Conservation (phyloP, 2,888 invertebrate genomes). For the Trachelus troglodyta region DNA sequence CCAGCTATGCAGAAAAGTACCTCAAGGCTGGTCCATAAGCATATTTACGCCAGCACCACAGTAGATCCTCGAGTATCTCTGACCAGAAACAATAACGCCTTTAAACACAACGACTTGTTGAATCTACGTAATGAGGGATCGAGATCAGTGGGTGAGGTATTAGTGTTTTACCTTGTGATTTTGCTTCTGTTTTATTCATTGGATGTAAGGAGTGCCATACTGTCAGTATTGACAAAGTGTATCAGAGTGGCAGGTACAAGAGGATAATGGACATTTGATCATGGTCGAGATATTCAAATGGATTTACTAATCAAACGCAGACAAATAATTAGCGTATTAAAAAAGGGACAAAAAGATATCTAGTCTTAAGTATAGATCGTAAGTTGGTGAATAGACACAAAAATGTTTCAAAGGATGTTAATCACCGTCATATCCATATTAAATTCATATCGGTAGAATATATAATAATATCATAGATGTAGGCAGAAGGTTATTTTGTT, state of each 20-base stretch:
- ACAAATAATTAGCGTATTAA: conserved; percentile 63
- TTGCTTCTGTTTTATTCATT: not conserved
- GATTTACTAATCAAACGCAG: conserved; percentile 57
- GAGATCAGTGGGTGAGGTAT: not conserved
- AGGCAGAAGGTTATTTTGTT: not conserved
- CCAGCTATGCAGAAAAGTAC: conserved; percentile 57
- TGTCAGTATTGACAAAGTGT: not conserved
- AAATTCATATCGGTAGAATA: conserved; percentile 32
- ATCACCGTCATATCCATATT: conserved; percentile 25
- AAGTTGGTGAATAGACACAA: not conserved
- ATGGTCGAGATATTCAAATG: not conserved
- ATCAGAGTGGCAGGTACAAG: not conserved
- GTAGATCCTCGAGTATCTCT: conserved; percentile 49
- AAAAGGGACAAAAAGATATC: conserved; percentile 37
- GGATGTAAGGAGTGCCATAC: not conserved
- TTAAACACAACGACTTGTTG: conserved; percentile 50
- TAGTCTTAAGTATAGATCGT: not conserved
- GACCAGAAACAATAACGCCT: conserved; percentile 54
- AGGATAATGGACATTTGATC: not conserved
- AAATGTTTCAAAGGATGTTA: not conserved
- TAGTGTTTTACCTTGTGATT: not conserved
- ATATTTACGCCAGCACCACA: conserved; percentile 48
- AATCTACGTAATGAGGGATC: conserved; percentile 20
- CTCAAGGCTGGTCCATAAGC: conserved; percentile 45
- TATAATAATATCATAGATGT: conserved; percentile 4